Evolutionary conservation across 1,140 invertebrate species (phyloP).

Genomic region (Aphelinus atriplicis): DNA sequence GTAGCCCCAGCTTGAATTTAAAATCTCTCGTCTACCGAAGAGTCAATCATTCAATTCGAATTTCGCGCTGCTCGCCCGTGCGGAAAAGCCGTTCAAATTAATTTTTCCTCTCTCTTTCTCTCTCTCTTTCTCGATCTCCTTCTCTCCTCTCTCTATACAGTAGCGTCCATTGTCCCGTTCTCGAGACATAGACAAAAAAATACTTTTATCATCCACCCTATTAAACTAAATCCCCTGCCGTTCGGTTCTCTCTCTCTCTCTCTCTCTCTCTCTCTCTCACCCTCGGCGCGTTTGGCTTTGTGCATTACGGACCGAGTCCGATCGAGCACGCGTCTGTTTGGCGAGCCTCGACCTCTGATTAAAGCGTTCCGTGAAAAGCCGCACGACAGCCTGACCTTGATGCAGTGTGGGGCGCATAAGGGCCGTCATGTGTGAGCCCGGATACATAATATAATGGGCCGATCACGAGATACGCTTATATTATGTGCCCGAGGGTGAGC

Average conservation of each 20-base stretch:
- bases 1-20: too few relatives aligned
- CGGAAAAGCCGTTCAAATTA: too few relatives aligned
- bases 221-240: not conserved
- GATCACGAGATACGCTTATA: not conserved
- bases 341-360: conserved; percentile 7
- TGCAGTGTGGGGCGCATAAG: not conserved
- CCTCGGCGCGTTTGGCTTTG: not conserved
- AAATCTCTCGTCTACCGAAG: too few relatives aligned
- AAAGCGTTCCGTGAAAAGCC: not conserved
- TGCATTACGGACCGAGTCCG: not conserved
- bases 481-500: not conserved
- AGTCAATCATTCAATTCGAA: too few relatives aligned
- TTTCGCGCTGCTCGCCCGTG: too few relatives aligned
- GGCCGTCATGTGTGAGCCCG: not conserved
- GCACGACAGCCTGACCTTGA: conserved; percentile 6
- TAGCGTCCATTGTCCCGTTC: too few relatives aligned
- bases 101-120: too few relatives aligned
- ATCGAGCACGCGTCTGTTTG: not conserved
- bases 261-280: not conserved
- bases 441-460: not conserved
- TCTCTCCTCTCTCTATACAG: too few relatives aligned
- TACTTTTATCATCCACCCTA: not conserved
- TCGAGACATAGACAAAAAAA: not conserved
- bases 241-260: not conserved
- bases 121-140: too few relatives aligned